Conservation (phyloP, 1,140 invertebrate genomes). For the Sitophilus oryzae region DNA sequence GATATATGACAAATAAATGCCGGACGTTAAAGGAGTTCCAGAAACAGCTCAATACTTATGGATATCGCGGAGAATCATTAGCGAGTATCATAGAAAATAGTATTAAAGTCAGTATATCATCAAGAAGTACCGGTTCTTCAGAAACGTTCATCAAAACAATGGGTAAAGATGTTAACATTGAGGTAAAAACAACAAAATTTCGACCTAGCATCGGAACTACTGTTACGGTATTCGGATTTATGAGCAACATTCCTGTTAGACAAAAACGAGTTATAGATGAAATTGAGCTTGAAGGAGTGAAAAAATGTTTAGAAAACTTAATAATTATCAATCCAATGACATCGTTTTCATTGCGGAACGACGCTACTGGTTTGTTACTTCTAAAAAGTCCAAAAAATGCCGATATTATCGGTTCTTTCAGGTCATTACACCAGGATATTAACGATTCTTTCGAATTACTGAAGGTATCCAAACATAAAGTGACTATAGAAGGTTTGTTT, state of each 20-base stretch:
- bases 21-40: slow-evolving; percentile 47
- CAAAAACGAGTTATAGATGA: slow-evolving; percentile 48
- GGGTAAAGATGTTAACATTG: slow-evolving; percentile 22
- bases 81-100: slow-evolving; percentile 55
- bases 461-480: slow-evolving; percentile 46
- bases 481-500: slow-evolving; percentile 52
- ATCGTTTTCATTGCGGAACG: slow-evolving; percentile 57
- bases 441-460: slow-evolving; percentile 47
- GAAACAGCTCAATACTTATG: slow-evolving; percentile 50
- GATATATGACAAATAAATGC: slow-evolving; percentile 60
- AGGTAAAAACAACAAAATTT: slow-evolving; percentile 21
- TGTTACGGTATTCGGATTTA: slow-evolving; percentile 55
- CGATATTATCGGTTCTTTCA: slow-evolving; percentile 49
- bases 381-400: slow-evolving; percentile 52
- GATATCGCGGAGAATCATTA: slow-evolving; percentile 59
- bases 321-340: slow-evolving; percentile 52
- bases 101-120: slow-evolving; percentile 51
- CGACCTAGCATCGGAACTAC: slow-evolving; percentile 57
- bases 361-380: slow-evolving; percentile 50
- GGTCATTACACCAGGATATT: slow-evolving; percentile 48
- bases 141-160: slow-evolving; percentile 50
- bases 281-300: slow-evolving; percentile 54
- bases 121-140: slow-evolving; percentile 41
- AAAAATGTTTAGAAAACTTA: slow-evolving; percentile 51
- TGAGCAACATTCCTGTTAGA: slow-evolving; percentile 58